phyloP scores from a whole-genome alignment of 2,888 invertebrate species.

The Archaeoteleia sp. region DNA sequence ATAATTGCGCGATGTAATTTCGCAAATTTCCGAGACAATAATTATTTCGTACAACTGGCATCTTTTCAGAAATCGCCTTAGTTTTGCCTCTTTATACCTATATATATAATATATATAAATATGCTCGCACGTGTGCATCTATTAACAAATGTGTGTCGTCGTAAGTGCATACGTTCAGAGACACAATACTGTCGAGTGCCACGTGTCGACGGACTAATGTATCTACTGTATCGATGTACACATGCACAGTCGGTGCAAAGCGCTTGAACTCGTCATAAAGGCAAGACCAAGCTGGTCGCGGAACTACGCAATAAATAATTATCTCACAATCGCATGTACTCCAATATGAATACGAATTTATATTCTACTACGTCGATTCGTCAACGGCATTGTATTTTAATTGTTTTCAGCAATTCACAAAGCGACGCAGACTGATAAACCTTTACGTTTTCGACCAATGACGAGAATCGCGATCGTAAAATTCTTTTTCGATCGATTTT shows the following conservation, averaged over 20 bases:
- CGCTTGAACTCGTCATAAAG: constrained; percentile 24
- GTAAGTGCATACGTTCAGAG: constrained; percentile 9
- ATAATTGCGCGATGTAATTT: no score
- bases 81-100: constrained; percentile 21
- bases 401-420: constrained; percentile 5
- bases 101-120: no score
- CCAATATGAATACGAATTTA: constrained; percentile 24
- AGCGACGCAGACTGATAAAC: no score
- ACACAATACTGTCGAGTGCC: constrained; percentile 35
- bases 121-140: constrained; percentile 24
- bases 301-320: constrained; percentile 42
- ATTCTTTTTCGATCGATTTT: no score
- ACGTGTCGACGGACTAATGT: constrained; percentile 44
- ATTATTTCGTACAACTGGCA: no score
- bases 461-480: no score
- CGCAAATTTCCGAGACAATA: no score
- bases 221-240: constrained; percentile 27
- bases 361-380: constrained; percentile 51
- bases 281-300: constrained; percentile 33
- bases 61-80: background rate
- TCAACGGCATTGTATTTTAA: constrained; percentile 53
- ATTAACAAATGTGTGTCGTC: constrained; percentile 19
- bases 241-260: constrained; percentile 15
- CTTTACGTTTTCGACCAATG: no score
- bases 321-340: constrained; percentile 18